Base-by-base conservation (phyloP, 2,797 vertebrate species). In the Sebastiscus tertius region DNA sequence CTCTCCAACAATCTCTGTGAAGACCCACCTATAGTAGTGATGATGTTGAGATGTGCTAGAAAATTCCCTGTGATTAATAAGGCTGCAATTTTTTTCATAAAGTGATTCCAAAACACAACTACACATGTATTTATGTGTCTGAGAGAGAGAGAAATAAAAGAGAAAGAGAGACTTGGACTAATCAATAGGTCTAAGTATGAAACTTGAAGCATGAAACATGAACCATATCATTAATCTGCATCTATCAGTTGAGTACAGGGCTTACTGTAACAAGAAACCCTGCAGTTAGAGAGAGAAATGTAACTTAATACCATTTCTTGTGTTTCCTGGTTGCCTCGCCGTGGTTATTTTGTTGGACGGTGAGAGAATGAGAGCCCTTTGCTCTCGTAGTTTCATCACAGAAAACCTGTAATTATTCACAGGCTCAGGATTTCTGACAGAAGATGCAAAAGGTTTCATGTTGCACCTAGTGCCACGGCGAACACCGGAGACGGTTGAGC, bases 251-350 rank as follows among this genome's bases (percentile, higher is more conserved):
- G 22, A 73, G 64, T 6, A 8, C 46, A 82, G 24, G 63, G 24
- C 42, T 66, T 61, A 64, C n/a, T 73, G 61, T 77, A 77, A 89
- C 31, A 36, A 13, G 77, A 85, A 46, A 82, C 71, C 52, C 60
- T 77, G 33, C 1, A 13, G 67, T 80, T 66, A 60, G 33, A 85
- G 54, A 76, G n/a, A 66, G 18, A 84, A 58, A 74, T 88, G 83
- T 74, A 87, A 92, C 36, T 42, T 42, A 16, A 46, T 46, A 46
- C 42, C 16, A 18, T 46, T 18, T 46, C 42, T 46, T 85, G 55
- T 83, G 82, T 90, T 90, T 88, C 76, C 79, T 88, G 46, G 66
- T 73, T 55, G 9, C 26, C 49, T 85, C 34, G 6, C 18, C 1
- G 4, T 34, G 10, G 39, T 55, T 74, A 54, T 83, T 83, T 64